Evolutionary conservation across 2,888 invertebrate genomes (phyloP).

Genomic region (Cerceris ruficornis): DNA sequence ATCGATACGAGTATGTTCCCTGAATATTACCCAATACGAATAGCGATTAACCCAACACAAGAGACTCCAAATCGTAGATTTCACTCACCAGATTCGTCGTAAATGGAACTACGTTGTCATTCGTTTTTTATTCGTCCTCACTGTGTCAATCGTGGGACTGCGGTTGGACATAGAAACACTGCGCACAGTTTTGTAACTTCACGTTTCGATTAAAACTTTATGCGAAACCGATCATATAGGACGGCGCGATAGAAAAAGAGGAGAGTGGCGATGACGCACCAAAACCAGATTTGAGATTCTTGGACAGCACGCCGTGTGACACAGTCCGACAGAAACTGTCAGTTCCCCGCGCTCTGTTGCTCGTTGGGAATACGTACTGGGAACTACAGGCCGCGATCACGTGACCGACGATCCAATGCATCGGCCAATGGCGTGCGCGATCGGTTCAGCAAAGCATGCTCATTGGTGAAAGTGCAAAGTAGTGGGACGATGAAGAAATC

Average conservation of each 20-base stretch:
- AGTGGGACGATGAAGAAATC: neutral
- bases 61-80: neutral
- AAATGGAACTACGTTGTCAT: neutral
- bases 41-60: neutral
- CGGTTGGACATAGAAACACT: neutral
- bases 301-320: neutral
- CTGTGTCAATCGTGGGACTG: neutral
- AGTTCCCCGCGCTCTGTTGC: neutral
- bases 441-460: neutral
- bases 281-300: constrained; percentile 29
- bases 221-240: neutral
- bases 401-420: constrained; percentile 29
- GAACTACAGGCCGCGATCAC: constrained; percentile 21
- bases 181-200: neutral
- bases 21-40: neutral
- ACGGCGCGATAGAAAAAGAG: neutral
- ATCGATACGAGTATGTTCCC: neutral
- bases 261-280: neutral
- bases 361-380: neutral
- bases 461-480: neutral
- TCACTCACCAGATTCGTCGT: constrained; percentile 5
- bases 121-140: neutral
- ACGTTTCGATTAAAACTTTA: too few species aligned
- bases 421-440: neutral
- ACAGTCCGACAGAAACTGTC: constrained; percentile 36